Conservation (phyloP, 2,888 invertebrate species). For the Hymenopus coronatus region DNA sequence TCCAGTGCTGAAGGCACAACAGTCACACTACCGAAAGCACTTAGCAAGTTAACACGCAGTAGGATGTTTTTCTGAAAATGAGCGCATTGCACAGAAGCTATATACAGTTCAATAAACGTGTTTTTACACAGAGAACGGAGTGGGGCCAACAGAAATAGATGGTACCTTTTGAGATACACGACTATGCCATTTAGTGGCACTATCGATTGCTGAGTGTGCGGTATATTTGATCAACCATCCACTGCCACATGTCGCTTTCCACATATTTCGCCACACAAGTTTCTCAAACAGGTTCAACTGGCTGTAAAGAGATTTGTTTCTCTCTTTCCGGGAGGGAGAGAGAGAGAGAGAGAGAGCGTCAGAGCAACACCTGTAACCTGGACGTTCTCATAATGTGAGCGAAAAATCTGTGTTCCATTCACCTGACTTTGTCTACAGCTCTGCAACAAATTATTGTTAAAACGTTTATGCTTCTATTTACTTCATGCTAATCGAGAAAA, state of each 20-base stretch:
- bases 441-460: too few relatives aligned
- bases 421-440: too few relatives aligned
- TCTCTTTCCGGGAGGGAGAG: neutral
- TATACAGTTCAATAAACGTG: neutral
- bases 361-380: neutral
- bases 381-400: neutral
- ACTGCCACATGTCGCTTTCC: neutral
- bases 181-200: constrained; percentile 5
- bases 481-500: too few relatives aligned
- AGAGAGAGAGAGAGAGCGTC: neutral
- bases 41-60: neutral
- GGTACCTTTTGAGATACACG: neutral
- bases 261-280: neutral
- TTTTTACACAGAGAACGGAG: neutral
- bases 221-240: neutral
- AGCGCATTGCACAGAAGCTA: neutral
- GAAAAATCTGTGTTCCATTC: neutral
- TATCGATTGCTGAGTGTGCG: neutral
- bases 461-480: too few relatives aligned
- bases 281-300: neutral
- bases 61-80: neutral
- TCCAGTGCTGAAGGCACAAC: neutral
- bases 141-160: neutral
- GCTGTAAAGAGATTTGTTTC: neutral
- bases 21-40: neutral